Conservation (phyloP, 2,888 invertebrate genomes). For the Morpho achilles region DNA sequence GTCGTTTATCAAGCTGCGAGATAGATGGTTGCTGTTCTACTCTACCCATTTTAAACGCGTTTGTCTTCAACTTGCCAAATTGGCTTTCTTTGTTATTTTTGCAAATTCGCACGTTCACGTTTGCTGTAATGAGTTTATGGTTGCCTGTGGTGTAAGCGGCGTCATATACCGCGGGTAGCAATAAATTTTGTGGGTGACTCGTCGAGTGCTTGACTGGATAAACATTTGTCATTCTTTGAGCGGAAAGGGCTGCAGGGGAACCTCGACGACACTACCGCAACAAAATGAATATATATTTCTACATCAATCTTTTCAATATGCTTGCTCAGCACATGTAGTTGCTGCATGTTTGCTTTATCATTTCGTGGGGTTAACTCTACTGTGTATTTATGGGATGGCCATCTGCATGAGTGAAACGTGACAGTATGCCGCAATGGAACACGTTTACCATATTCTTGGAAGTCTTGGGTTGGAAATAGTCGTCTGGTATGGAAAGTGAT, state of each 20-base stretch:
- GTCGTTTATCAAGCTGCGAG: constrained; percentile 77
- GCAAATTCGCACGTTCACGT: constrained; percentile 56
- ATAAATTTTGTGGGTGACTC: constrained; percentile 38
- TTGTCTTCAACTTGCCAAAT: constrained; percentile 77
- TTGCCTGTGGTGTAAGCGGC: constrained; percentile 11
- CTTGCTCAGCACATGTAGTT: too few species aligned
- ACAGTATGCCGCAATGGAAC: too few species aligned
- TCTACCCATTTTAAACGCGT: constrained; percentile 79
- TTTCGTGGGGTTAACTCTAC: too few species aligned
- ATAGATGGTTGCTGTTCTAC: constrained; percentile 75
- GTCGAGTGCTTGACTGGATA: constrained; percentile 50
- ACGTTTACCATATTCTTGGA: too few species aligned
- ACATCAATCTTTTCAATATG: too few species aligned
- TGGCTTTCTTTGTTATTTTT: constrained; percentile 71
- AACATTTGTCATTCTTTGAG: constrained; percentile 61
- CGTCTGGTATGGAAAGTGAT: too few species aligned
- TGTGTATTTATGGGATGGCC: too few species aligned
- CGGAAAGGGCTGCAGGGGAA: constrained; percentile 42
- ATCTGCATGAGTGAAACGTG: too few species aligned
- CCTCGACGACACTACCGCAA: constrained; percentile 30
- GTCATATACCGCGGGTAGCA: constrained; percentile 18
- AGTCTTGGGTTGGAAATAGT: too few species aligned
- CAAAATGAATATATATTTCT: not conserved
- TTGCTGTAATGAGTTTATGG: constrained; percentile 25
- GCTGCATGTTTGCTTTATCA: too few species aligned